phyloP scores from a whole-genome alignment of 2,797 vertebrate species.

The Lacerta bilineata region DNA sequence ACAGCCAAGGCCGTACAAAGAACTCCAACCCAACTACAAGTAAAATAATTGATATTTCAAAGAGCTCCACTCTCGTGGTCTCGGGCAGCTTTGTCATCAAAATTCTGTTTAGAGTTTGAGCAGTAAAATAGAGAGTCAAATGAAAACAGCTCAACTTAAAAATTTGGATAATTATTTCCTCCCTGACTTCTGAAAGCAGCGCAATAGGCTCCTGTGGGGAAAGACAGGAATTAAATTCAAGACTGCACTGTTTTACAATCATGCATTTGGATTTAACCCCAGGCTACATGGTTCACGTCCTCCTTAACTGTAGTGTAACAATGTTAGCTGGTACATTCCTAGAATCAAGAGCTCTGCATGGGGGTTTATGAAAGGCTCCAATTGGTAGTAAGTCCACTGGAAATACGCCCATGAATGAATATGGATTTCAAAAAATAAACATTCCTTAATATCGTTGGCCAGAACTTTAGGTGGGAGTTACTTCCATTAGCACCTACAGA shows the following conservation, averaged over 20 bases:
- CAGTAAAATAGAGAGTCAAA: constrained; percentile 14
- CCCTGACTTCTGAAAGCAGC: rapidly evolving
- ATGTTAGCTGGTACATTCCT: not conserved
- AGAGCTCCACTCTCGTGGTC: not conserved
- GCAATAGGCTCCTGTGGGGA: not conserved
- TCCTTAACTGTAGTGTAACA: not conserved
- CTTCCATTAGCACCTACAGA: no score
- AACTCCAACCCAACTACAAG: constrained; percentile 1
- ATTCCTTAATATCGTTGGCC: not conserved
- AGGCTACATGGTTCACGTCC: not conserved
- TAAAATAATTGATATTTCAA: constrained; percentile 14
- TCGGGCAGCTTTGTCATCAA: not conserved
- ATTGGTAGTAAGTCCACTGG: not conserved
- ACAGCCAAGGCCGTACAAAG: constrained; percentile 21
- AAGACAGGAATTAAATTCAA: not conserved
- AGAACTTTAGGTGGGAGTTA: not conserved
- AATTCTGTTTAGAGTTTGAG: not conserved
- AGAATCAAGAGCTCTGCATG: not conserved
- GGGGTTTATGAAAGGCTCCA: not conserved
- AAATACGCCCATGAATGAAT: not conserved
- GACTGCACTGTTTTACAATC: not conserved
- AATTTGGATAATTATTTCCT: not conserved
- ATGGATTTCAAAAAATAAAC: not conserved
- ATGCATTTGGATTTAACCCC: not conserved
- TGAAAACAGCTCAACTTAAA: constrained; percentile 28